Conservation (phyloP, 2,888 invertebrate genomes). For the Drosophila neotestacea region DNA sequence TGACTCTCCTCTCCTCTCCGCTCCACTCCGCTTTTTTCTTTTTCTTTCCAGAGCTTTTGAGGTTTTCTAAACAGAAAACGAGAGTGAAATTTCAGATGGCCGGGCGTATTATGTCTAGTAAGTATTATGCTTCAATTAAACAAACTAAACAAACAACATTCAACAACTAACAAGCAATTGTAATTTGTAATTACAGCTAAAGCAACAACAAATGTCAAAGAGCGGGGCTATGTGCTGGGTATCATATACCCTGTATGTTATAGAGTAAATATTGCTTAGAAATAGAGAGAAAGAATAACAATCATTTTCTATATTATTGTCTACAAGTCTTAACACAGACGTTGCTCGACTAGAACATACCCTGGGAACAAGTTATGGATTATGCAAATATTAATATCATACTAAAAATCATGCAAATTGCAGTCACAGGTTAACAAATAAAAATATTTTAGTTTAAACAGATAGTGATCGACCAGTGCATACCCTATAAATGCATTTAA, state of each 20-base stretch:
- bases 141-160: conserved; percentile 14
- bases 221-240: neutral
- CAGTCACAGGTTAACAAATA: neutral
- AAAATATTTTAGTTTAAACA: neutral
- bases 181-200: neutral
- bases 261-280: neutral
- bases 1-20: conserved; percentile 8
- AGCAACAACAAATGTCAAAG: neutral
- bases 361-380: neutral
- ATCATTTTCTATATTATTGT: neutral
- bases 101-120: conserved; percentile 23
- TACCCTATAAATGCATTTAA: neutral
- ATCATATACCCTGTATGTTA: neutral
- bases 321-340: neutral
- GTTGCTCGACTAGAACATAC: neutral
- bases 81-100: conserved; percentile 60
- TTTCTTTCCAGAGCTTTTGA: conserved; percentile 5
- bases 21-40: conserved; percentile 1
- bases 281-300: neutral
- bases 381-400: neutral
- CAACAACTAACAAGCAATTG: neutral
- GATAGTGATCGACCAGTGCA: neutral
- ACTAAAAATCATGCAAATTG: neutral
- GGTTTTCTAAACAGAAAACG: conserved; percentile 62
- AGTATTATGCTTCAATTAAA: conserved; percentile 32